These are phyloP conservation scores for Syndactyla subalaris DNA, from an alignment of 2,797 vertebrate species.

Conservation along the genomic window DNA sequence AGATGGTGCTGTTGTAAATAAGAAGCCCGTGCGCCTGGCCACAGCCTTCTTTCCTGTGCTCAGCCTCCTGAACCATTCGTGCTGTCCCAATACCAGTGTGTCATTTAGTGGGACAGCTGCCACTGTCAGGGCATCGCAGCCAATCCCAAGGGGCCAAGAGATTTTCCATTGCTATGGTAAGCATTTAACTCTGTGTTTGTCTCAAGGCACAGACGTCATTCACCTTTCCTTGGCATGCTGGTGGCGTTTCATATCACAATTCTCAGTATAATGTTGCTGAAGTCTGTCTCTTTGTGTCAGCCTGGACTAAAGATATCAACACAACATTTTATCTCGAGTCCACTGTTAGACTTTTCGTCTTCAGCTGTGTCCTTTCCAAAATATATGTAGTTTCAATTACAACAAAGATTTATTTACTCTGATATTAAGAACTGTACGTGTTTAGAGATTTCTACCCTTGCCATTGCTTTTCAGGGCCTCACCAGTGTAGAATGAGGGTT, in stretches of 20 bases:
- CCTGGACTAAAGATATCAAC: neutral
- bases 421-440: neutral
- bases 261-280: neutral
- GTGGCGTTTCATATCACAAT: neutral
- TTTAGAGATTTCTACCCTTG: neutral
- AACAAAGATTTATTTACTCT: neutral
- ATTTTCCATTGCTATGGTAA: conserved; percentile 95
- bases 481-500: conserved; percentile 81
- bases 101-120: conserved; percentile 79
- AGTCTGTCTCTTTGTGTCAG: neutral
- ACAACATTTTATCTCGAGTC: neutral
- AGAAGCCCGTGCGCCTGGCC: conserved; percentile 84
- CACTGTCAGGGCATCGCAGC: conserved; percentile 81
- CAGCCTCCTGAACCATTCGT: conserved; percentile 96
- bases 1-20: conserved; percentile 75
- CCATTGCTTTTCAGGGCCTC: conserved; percentile 79
- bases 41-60: conserved; percentile 90
- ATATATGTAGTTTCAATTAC: neutral
- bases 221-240: neutral
- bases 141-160: conserved; percentile 84
- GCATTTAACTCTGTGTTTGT: neutral
- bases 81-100: conserved; percentile 90
- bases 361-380: neutral
- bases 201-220: neutral
- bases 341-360: neutral